phyloP scores from a whole-genome alignment of 2,113 vertebrate species.

The Ophthalmolycus amberensis region DNA sequence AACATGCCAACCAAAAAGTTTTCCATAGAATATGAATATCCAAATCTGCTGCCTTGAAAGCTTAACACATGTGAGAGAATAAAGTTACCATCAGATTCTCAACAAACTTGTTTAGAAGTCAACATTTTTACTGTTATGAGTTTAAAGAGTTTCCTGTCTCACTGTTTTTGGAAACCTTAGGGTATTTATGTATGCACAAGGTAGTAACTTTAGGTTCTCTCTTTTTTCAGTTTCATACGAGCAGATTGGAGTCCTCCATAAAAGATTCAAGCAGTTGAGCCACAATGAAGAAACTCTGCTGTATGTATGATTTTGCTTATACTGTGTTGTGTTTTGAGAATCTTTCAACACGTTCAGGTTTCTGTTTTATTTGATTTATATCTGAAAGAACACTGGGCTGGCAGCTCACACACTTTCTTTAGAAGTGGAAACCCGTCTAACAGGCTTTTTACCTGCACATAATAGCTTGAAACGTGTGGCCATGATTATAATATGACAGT shows the following conservation, averaged over 20 bases:
- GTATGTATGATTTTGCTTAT: conserved; percentile 39
- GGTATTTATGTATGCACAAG: not conserved
- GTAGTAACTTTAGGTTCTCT: not conserved
- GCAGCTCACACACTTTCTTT: not conserved
- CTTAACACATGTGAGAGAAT: not conserved
- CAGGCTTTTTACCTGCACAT: conserved; percentile 16
- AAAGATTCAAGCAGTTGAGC: conserved; percentile 92
- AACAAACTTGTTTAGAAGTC: not conserved
- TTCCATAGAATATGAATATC: conserved; percentile 64
- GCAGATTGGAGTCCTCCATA: conserved; percentile 91
- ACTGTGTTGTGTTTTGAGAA: not conserved
- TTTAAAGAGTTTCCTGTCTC: not conserved
- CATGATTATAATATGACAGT: not conserved
- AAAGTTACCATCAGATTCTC: not conserved
- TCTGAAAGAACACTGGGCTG: not conserved
- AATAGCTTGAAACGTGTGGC: not conserved
- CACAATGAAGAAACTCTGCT: conserved; percentile 86
- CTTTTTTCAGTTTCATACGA: conserved; percentile 87
- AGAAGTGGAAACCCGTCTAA: conserved; percentile 39
- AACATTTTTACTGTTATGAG: not conserved
- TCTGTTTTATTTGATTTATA: not conserved
- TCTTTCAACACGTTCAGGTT: not conserved
- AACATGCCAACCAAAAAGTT: conserved; percentile 6
- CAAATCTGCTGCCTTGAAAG: conserved; percentile 37
- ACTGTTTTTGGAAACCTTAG: not conserved